These are phyloP conservation scores for Coturnix japonica DNA, from an alignment of 2,113 vertebrate genomes.

Conservation along the genomic window DNA sequence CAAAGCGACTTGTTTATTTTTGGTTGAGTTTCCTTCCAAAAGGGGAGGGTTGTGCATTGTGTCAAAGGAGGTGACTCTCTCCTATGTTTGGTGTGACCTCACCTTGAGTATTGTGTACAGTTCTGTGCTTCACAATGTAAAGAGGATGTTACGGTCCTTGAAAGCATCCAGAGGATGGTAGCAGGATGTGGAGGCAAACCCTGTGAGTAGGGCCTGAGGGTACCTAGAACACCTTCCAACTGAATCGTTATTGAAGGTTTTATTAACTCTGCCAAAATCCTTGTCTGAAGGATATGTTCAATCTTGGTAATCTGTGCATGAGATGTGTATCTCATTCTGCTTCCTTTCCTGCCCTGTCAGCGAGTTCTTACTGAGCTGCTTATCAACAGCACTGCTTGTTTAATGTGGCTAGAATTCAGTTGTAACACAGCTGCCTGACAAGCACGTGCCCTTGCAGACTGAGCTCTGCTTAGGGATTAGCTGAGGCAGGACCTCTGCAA, in stretches of 20 bases:
- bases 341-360: not conserved
- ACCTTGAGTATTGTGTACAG: not conserved
- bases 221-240: not conserved
- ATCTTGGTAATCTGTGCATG: not conserved
- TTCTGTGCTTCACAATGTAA: not conserved
- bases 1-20: not conserved
- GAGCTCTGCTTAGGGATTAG: no score
- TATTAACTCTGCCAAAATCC: not conserved
- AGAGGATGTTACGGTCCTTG: not conserved
- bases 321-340: fast-evolving
- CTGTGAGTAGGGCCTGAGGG: not conserved
- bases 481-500: not conserved
- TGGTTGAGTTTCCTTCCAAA: not conserved
- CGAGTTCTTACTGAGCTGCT: not conserved
- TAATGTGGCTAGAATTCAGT: fast-evolving
- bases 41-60: fast-evolving
- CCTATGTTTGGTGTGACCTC: not conserved
- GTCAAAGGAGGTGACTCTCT: not conserved
- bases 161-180: not conserved
- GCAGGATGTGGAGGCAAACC: not conserved
- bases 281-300: fast-evolving
- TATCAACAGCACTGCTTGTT: not conserved
- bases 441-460: not conserved
- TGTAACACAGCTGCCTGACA: not conserved
- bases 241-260: not conserved